Conservation (phyloP, 2,113 vertebrate genomes). For the Pavo muticus region DNA sequence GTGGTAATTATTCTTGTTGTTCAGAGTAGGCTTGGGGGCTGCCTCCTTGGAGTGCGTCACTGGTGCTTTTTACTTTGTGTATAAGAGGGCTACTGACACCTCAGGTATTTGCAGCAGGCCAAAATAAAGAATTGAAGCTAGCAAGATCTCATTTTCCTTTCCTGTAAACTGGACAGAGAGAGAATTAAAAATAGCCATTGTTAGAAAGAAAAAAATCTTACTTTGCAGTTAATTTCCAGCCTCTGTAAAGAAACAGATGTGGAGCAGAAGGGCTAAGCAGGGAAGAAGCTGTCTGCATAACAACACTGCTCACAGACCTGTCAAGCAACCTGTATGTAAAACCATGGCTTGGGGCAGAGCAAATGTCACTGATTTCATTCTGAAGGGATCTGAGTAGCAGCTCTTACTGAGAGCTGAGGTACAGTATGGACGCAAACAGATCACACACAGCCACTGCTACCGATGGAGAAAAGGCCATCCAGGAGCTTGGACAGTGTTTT, state of each 20-base stretch:
- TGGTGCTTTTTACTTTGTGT: not conserved
- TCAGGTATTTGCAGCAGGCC: conserved; percentile 29
- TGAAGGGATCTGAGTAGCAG: not conserved
- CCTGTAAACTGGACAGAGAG: not conserved
- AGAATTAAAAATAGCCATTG: not conserved
- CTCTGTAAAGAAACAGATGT: not conserved
- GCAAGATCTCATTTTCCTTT: not conserved
- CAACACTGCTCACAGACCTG: not conserved
- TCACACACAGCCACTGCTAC: not conserved
- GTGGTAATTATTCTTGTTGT: conserved; percentile 56
- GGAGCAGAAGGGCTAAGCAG: not conserved
- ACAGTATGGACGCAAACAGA: fast-evolving
- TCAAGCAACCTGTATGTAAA: fast-evolving
- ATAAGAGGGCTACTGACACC: not conserved
- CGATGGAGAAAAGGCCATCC: fast-evolving
- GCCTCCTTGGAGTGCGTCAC: conserved; percentile 42
- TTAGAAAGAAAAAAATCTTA: not conserved
- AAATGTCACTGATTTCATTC: not conserved
- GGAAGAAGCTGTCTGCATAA: not conserved
- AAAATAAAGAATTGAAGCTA: not conserved
- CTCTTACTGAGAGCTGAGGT: not conserved
- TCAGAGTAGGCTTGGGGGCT: not conserved
- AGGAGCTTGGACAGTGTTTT: not conserved
- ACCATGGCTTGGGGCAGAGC: not conserved
- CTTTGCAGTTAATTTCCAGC: not conserved